Conservation (phyloP, 2,113 vertebrate genomes). For the Sclerurus mexicanus region DNA sequence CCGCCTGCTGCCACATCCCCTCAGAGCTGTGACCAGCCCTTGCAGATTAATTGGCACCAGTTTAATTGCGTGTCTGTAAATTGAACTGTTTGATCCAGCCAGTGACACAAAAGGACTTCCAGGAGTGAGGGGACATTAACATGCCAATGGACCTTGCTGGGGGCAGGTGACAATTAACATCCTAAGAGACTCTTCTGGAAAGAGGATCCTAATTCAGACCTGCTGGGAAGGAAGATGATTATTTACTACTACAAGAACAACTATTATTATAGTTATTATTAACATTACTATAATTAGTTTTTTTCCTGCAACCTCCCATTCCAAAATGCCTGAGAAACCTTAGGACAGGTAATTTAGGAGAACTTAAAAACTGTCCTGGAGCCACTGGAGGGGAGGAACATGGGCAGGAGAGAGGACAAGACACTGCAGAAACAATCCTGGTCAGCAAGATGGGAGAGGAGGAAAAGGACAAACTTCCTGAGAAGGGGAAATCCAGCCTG, state of each 20-base stretch:
- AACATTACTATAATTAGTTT: neutral
- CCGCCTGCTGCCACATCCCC: neutral
- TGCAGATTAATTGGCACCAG: neutral
- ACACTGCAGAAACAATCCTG: neutral
- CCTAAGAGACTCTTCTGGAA: slow-evolving; percentile 36
- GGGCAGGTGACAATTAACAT: slow-evolving; percentile 26
- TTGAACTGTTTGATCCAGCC: neutral
- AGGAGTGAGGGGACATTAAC: neutral
- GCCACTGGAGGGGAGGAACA: neutral
- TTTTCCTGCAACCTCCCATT: neutral
- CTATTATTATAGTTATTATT: neutral
- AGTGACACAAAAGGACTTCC: neutral
- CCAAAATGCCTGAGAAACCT: neutral
- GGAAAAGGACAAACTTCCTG: neutral
- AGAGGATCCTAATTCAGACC: slow-evolving; percentile 26
- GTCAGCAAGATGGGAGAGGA: neutral
- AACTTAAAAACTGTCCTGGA: neutral
- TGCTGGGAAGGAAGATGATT: neutral
- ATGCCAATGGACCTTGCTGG: neutral
- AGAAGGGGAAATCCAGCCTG: neutral
- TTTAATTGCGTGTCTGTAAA: slow-evolving; percentile 3
- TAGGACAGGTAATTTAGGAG: neutral
- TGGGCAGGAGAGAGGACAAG: neutral
- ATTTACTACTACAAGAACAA: neutral
- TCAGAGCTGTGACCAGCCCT: neutral